A percentile compares a stretch with the other conserved stretches of the same genome.
Conservation (phyloP, 2,888 invertebrate genomes). For the Cataglyphis albicans region DNA sequence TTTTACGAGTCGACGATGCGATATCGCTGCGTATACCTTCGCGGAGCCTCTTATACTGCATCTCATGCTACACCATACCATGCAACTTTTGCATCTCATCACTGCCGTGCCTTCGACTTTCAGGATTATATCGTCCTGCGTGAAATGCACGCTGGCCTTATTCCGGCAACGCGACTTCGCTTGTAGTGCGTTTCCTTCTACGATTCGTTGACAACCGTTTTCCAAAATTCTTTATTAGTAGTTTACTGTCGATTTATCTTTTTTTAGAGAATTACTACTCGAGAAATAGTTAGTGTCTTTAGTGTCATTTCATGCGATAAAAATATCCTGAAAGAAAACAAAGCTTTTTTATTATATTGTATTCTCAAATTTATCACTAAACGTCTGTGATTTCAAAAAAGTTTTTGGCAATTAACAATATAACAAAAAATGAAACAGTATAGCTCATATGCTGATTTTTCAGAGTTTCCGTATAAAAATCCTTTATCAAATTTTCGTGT, state of each 20-base stretch:
- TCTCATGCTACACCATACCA: conserved; percentile 3
- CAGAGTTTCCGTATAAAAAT: not conserved
- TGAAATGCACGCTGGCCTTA: conserved; percentile 33
- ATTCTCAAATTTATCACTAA: not conserved
- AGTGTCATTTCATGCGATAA: not conserved
- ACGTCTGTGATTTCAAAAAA: not conserved
- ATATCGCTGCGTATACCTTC: conserved; percentile 34
- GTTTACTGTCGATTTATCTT: not conserved
- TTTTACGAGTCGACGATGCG: conserved; percentile 64
- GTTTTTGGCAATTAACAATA: not conserved
- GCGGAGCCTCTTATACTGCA: not conserved
- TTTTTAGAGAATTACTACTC: not conserved
- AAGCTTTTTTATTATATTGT: not conserved
- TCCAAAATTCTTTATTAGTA: conserved; percentile 1
- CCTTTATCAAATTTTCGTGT: not conserved
- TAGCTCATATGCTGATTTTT: not conserved
- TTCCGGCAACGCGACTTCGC: conserved; percentile 17
- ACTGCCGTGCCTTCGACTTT: conserved; percentile 32
- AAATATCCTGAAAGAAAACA: not conserved
- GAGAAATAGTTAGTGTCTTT: not conserved
- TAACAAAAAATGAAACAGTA: not conserved
- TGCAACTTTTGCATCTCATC: conserved; percentile 35
- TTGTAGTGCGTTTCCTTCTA: not conserved
- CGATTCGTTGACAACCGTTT: conserved; percentile 11
- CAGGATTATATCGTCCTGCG: conserved; percentile 44